Conservation (phyloP, 2,888 invertebrate species). For the Ramazzottius varieornatus region DNA sequence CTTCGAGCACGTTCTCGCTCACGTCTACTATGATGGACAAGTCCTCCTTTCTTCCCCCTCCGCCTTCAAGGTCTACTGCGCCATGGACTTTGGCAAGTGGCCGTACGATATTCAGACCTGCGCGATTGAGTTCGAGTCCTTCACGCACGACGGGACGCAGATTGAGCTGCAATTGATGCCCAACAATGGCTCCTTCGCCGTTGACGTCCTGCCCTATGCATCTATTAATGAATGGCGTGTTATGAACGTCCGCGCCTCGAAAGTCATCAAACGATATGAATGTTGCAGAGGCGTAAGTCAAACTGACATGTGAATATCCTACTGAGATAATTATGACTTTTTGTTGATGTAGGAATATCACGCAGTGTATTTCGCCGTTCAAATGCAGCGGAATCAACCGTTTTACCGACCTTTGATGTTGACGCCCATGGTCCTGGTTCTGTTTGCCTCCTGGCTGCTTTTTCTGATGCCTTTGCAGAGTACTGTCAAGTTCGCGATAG, state of each 20-base stretch:
- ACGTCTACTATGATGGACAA: background rate
- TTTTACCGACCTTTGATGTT: background rate
- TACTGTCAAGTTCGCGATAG: background rate
- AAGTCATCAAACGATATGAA: background rate
- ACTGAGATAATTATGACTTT: no score
- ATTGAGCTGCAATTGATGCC: background rate
- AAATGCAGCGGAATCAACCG: background rate
- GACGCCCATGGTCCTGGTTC: background rate
- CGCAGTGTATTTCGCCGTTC: background rate
- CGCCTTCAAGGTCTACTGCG: background rate
- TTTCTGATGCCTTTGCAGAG: background rate
- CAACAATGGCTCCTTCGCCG: background rate
- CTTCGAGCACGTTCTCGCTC: background rate
- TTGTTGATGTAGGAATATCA: background rate
- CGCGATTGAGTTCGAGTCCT: background rate
- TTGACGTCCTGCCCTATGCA: background rate
- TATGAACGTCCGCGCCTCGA: background rate
- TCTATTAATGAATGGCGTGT: background rate
- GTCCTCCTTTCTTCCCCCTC: background rate
- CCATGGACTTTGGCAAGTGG: slow-evolving; percentile 2
- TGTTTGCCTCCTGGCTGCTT: background rate
- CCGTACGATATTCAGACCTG: background rate
- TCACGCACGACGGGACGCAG: background rate
- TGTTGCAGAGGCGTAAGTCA: background rate
- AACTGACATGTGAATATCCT: background rate